Evolutionary conservation across 2,797 vertebrate species (phyloP).

Genomic region (Dermochelys coriacea): DNA sequence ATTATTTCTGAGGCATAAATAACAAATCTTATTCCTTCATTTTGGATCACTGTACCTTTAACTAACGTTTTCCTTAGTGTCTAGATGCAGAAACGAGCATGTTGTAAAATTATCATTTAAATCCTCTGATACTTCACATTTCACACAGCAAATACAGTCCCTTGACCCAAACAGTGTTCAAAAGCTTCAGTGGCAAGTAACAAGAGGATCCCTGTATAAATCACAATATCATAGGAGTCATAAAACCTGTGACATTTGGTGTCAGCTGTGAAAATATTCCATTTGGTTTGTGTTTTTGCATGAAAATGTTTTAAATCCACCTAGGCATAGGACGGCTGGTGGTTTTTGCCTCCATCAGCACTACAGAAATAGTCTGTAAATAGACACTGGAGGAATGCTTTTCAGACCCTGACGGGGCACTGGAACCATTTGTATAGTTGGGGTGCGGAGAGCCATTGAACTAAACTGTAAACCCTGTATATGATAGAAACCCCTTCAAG

Average conservation of each 20-base stretch:
- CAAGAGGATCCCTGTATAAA: constrained; percentile 64
- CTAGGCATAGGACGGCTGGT: constrained; percentile 57
- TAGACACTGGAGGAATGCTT: neutral
- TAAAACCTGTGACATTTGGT: constrained; percentile 66
- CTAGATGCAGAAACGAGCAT: neutral
- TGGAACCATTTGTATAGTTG: no score
- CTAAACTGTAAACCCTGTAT: no score
- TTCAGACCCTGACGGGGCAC: constrained; percentile 8
- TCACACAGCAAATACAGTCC: constrained; percentile 31
- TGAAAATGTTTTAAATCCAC: constrained; percentile 75
- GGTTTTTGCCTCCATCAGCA: constrained; percentile 65
- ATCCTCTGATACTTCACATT: constrained; percentile 45
- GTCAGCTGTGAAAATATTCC: constrained; percentile 79
- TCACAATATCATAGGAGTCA: constrained; percentile 70
- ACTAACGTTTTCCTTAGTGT: constrained; percentile 12
- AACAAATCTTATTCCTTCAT: constrained; percentile 21
- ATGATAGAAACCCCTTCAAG: no score
- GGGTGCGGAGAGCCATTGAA: no score
- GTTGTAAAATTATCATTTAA: constrained; percentile 37
- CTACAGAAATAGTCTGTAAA: constrained; percentile 43
- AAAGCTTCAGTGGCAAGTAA: constrained; percentile 46
- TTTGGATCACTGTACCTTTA: constrained; percentile 37
- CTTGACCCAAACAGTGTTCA: constrained; percentile 48
- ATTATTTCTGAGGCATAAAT: constrained; percentile 24
- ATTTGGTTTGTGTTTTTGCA: constrained; percentile 74